Conservation (phyloP, 2,113 vertebrate genomes). For the Raphicerus campestris region DNA sequence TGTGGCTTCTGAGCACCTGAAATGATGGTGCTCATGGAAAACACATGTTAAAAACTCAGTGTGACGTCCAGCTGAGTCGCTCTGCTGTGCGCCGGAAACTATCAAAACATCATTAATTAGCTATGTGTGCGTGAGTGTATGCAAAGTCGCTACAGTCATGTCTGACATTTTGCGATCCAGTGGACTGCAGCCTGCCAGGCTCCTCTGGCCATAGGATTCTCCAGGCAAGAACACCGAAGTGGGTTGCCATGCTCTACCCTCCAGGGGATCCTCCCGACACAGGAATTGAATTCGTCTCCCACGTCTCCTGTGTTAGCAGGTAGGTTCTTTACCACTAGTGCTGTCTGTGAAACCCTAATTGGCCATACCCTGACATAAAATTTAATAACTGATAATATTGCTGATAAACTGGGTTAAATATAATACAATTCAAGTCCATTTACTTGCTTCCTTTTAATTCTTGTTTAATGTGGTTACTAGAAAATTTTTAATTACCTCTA, state of each 20-base stretch:
- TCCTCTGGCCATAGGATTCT: neutral
- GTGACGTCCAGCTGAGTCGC: neutral
- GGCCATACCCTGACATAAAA: neutral
- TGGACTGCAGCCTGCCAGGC: neutral
- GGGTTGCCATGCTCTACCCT: neutral
- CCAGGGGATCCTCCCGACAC: neutral
- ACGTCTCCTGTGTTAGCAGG: neutral
- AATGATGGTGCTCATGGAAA: fast-evolving
- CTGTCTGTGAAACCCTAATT: neutral
- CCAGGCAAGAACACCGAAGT: neutral
- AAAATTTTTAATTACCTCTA: neutral
- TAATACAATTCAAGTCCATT: neutral
- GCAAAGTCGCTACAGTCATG: neutral
- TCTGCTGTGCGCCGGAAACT: neutral
- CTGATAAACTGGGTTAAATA: neutral
- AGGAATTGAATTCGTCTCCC: neutral
- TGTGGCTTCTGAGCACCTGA: neutral
- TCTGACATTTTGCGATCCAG: neutral
- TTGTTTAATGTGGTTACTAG: neutral
- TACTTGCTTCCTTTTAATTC: neutral
- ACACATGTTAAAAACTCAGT: neutral
- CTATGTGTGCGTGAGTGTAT: neutral
- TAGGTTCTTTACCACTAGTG: neutral
- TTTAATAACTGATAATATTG: neutral
- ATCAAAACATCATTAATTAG: neutral